Evolutionary conservation across 2,113 vertebrate species (phyloP).

Genomic region (Phyllostomus discolor): DNA sequence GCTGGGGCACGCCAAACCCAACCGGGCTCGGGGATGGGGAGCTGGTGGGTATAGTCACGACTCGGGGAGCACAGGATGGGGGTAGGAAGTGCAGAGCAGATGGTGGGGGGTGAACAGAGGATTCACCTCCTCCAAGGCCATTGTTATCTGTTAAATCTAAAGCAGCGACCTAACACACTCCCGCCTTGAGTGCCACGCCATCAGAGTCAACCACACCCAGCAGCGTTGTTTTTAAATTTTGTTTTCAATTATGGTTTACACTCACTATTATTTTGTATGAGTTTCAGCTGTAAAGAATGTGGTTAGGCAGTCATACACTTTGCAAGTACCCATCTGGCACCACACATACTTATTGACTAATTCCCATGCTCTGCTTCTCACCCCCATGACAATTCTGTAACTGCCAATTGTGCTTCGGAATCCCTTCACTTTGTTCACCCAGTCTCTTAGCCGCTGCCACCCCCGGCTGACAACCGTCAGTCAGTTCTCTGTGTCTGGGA

Average conservation of each 20-base stretch:
- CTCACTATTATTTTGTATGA: too few relatives aligned
- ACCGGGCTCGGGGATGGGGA: too few relatives aligned
- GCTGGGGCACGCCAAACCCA: background rate
- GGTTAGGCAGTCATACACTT: background rate
- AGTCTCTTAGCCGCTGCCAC: background rate
- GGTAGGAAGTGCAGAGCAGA: background rate
- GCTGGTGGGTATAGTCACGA: background rate
- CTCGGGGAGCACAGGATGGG: too few relatives aligned
- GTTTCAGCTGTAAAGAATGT: background rate
- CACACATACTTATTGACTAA: background rate
- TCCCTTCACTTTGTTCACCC: background rate
- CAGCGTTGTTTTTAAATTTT: background rate
- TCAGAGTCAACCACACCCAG: background rate
- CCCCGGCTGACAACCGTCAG: background rate
- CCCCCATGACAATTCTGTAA: background rate
- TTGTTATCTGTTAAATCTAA: background rate
- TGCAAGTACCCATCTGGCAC: background rate
- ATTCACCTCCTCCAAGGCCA: background rate
- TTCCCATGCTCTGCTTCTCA: too few relatives aligned
- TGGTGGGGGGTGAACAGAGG: too few relatives aligned
- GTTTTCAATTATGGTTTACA: too few relatives aligned
- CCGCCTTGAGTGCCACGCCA: too few relatives aligned
- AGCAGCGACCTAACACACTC: background rate
- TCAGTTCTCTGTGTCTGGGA: background rate
- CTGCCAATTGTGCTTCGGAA: background rate